Evolutionary conservation across 2,888 invertebrate genomes (phyloP).

Genomic region (Galeruca laticollis): DNA sequence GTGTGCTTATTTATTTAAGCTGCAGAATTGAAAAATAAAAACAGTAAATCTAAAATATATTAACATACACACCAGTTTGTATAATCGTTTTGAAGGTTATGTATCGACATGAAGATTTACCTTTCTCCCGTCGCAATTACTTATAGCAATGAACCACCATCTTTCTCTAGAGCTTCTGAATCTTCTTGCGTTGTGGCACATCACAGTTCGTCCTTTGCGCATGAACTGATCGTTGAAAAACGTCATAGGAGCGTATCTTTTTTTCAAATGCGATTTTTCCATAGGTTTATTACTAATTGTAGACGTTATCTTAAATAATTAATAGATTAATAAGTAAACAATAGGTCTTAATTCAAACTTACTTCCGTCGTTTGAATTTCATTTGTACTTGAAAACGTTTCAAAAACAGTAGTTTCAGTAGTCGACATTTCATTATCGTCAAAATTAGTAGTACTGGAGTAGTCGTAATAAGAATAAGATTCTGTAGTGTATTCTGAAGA

Average conservation of each 20-base stretch:
- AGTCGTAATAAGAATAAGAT: background rate
- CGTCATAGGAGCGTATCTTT: conserved; percentile 60
- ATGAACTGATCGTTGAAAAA: conserved; percentile 62
- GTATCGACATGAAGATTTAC: too few species aligned
- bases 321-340: background rate
- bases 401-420: background rate
- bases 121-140: conserved; percentile 80
- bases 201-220: conserved; percentile 61
- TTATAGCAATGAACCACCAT: conserved; percentile 95
- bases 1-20: too few species aligned
- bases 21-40: too few species aligned
- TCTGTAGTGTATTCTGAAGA: conserved; percentile 13
- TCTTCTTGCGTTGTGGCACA: conserved; percentile 76
- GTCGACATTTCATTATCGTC: conserved; percentile 21
- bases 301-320: background rate
- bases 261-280: conserved; percentile 45
- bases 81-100: too few species aligned
- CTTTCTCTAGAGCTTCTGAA: conserved; percentile 86
- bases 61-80: too few species aligned
- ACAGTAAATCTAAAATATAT: too few species aligned
- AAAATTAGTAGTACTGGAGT: conserved; percentile 6
- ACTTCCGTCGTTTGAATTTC: background rate
- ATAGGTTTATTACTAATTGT: background rate
- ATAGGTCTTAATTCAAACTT: background rate
- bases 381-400: background rate